Evolutionary conservation across 2,113 vertebrate species (phyloP).

Genomic region (Perca fluviatilis): DNA sequence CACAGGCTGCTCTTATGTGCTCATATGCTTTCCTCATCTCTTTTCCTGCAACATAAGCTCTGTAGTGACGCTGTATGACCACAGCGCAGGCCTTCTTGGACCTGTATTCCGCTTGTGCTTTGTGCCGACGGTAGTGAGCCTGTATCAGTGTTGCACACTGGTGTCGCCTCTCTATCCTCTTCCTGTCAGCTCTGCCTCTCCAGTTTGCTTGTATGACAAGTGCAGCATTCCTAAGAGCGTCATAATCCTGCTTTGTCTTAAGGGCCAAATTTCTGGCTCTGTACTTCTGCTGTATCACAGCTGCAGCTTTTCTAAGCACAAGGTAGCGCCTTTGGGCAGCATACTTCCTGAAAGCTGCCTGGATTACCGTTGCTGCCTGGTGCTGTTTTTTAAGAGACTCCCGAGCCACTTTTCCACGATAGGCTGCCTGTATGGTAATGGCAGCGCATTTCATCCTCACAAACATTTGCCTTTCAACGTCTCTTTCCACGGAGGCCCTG

Average conservation of each 20-base stretch:
- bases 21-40: conserved; percentile 71
- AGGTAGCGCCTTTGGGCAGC: conserved; percentile 75
- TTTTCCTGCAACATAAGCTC: conserved; percentile 76
- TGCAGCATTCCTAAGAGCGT: conserved; percentile 58
- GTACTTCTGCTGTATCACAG: conserved; percentile 84
- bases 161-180: conserved; percentile 68
- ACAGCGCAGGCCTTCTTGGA: conserved; percentile 76
- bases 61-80: conserved; percentile 85
- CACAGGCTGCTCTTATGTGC: conserved; percentile 69
- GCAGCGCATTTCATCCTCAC: conserved; percentile 79
- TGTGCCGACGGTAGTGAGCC: conserved; percentile 84
- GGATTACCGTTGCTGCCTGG: conserved; percentile 85
- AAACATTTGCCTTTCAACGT: conserved; percentile 73
- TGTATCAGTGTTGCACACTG: conserved; percentile 86
- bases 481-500: conserved; percentile 70
- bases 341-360: conserved; percentile 85
- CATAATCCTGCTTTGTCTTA: conserved; percentile 71
- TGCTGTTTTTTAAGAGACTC: conserved; percentile 69
- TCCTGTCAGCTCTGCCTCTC: conserved; percentile 85
- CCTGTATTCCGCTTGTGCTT: conserved; percentile 75
- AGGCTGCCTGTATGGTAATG: conserved; percentile 86
- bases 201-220: conserved; percentile 87
- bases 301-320: conserved; percentile 67
- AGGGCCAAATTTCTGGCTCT: conserved; percentile 79
- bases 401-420: conserved; percentile 84